These are phyloP conservation scores for Enteromius thamalakanensis DNA, from an alignment of 2,797 vertebrate genomes.

Conservation along the genomic window DNA sequence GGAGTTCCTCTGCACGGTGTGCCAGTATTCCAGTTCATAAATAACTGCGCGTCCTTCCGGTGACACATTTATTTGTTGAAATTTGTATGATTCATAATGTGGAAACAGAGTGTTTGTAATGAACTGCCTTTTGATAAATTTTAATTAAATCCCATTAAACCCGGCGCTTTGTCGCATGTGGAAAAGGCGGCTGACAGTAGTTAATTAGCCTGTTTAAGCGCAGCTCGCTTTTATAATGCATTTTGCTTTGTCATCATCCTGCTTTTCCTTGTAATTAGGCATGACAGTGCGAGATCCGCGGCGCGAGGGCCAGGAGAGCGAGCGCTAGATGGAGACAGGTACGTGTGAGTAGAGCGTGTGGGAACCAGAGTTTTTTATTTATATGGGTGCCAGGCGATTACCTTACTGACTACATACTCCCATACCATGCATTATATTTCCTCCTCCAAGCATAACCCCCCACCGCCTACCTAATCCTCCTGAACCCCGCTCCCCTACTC, in stretches of 20 bases:
- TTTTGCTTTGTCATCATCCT: conserved; percentile 55
- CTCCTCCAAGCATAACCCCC: conserved; percentile 78
- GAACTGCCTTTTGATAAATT: conserved; percentile 53
- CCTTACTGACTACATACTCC: conserved; percentile 72
- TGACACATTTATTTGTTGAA: conserved; percentile 53
- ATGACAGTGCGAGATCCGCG: conserved; percentile 73
- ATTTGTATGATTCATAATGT: conserved; percentile 52
- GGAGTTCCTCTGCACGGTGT: not conserved
- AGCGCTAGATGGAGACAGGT: conserved; percentile 66
- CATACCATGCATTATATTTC: conserved; percentile 79
- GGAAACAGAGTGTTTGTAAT: conserved; percentile 53
- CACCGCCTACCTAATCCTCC: conserved; percentile 73
- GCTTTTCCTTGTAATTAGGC: conserved; percentile 72
- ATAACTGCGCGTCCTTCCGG: not conserved
- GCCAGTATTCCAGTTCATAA: not conserved
- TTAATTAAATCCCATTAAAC: conserved; percentile 58
- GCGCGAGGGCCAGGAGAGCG: conserved; percentile 72
- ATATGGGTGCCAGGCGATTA: conserved; percentile 65
- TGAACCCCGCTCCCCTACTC: conserved; percentile 59
- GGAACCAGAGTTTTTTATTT: not conserved
- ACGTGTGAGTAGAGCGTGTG: conserved; percentile 7
- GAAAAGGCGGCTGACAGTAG: conserved; percentile 49
- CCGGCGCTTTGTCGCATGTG: conserved; percentile 45
- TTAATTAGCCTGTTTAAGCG: conserved; percentile 57
- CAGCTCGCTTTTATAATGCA: conserved; percentile 51